These are phyloP conservation scores for Triplophysa dalaica DNA, from an alignment of 2,113 vertebrate species.

Conservation along the genomic window DNA sequence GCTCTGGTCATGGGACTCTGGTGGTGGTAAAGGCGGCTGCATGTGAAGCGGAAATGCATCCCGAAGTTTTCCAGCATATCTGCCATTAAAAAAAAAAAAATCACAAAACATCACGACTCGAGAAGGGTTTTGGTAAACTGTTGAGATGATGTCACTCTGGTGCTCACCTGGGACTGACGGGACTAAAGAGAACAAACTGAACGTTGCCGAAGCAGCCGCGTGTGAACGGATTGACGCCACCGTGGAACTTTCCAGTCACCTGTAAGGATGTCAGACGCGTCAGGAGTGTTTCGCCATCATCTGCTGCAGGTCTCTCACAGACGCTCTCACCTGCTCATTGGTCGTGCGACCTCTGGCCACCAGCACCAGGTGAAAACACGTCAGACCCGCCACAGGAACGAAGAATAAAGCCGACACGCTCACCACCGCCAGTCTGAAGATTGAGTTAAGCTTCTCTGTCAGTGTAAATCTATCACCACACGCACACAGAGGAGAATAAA, in stretches of 20 bases:
- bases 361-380: slow-evolving; percentile 92
- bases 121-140: too few species aligned
- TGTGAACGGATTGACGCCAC: slow-evolving; percentile 86
- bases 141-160: not conserved
- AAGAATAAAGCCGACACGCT: slow-evolving; percentile 92
- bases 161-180: slow-evolving; percentile 81
- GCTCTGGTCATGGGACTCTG: slow-evolving; percentile 79
- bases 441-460: not conserved
- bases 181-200: slow-evolving; percentile 83
- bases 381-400: slow-evolving; percentile 90
- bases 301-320: too few species aligned
- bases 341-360: slow-evolving; percentile 93
- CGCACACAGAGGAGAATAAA: slow-evolving; percentile 58
- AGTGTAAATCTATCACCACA: not conserved
- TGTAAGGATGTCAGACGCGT: slow-evolving; percentile 54
- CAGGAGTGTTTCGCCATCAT: not conserved
- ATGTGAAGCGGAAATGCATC: slow-evolving; percentile 73
- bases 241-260: slow-evolving; percentile 88
- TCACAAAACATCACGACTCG: too few species aligned
- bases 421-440: slow-evolving; percentile 88
- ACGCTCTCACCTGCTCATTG: slow-evolving; percentile 87
- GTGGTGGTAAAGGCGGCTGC: slow-evolving; percentile 89
- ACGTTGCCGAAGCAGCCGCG: slow-evolving; percentile 83
- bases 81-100: slow-evolving; percentile 53
- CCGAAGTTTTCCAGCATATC: slow-evolving; percentile 80